Percentiles rank a stretch among this genome's conserved stretches.
Evolutionary conservation across 2,888 invertebrate species (phyloP).

Genomic region (Himalopsyche anomala): DNA sequence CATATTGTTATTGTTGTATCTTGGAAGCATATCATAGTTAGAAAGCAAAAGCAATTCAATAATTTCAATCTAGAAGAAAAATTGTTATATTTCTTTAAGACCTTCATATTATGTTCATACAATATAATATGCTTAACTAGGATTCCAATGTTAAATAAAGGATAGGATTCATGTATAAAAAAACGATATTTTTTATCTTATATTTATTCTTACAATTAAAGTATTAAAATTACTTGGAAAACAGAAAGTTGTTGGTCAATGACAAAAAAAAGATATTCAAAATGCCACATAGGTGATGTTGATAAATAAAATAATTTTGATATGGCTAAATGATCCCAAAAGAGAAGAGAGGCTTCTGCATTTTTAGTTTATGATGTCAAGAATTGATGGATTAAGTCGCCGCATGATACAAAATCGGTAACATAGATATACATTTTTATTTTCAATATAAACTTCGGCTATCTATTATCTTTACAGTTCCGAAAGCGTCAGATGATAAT

Average conservation of each 20-base stretch:
- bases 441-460: not conserved
- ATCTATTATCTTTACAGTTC: not conserved
- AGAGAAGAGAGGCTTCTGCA: not conserved
- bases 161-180: not conserved
- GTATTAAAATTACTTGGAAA: slow-evolving; percentile 47
- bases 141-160: not conserved
- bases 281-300: not conserved
- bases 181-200: slow-evolving; percentile 54
- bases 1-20: too few relatives aligned
- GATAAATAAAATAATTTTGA: not conserved
- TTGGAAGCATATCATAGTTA: too few relatives aligned
- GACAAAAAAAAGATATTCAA: not conserved
- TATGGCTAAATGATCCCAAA: not conserved
- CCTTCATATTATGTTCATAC: too few relatives aligned
- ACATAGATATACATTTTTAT: not conserved
- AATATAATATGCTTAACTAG: too few relatives aligned
- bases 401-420: not conserved
- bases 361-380: not conserved
- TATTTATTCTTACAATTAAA: slow-evolving; percentile 63
- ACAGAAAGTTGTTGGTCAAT: slow-evolving; percentile 41
- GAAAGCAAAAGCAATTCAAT: too few relatives aligned
- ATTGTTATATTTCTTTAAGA: too few relatives aligned
- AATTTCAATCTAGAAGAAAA: too few relatives aligned
- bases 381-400: not conserved
- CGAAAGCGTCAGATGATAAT: not conserved